Evolutionary conservation across 1,140 invertebrate genomes (phyloP).

Genomic region (Orchesella cincta): DNA sequence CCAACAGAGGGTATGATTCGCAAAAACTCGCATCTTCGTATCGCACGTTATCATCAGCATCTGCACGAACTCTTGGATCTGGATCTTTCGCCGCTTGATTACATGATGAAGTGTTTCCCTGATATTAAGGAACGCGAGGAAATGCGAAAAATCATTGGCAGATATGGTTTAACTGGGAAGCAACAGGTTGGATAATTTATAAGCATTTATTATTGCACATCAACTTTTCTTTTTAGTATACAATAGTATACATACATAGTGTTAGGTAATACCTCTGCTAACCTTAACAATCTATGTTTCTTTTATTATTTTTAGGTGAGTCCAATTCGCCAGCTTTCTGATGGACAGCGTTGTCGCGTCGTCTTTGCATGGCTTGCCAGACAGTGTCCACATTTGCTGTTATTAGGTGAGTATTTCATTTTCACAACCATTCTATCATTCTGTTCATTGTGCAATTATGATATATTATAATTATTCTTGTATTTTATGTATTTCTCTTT

Average conservation of each 20-base stretch:
- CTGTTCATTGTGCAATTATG: too few relatives aligned
- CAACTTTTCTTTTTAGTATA: background rate
- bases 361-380: slow-evolving; percentile 92
- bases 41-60: slow-evolving; percentile 98
- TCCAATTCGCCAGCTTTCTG: slow-evolving; percentile 94
- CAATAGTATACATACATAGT: background rate
- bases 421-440: slow-evolving; percentile 72
- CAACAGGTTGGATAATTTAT: too few relatives aligned
- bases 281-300: background rate
- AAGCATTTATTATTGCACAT: slow-evolving; percentile 25
- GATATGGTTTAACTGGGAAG: slow-evolving; percentile 93
- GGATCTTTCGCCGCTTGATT: slow-evolving; percentile 92
- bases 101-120: slow-evolving; percentile 97
- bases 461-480: background rate
- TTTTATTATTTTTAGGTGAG: slow-evolving; percentile 68
- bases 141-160: slow-evolving; percentile 98
- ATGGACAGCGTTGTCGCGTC: slow-evolving; percentile 96
- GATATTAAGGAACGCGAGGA: slow-evolving; percentile 98
- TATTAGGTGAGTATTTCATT: slow-evolving; percentile 98
- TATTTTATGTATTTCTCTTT: too few relatives aligned
- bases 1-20: slow-evolving; percentile 96
- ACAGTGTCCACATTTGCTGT: slow-evolving; percentile 89
- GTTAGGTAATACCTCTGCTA: background rate
- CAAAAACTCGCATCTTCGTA: slow-evolving; percentile 94
- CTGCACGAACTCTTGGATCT: slow-evolving; percentile 94